Percentiles rank a stretch among this genome's conserved stretches.
Conservation (phyloP, 2,113 vertebrate genomes). For the chimpanzee (Pan troglodytes) region DNA sequence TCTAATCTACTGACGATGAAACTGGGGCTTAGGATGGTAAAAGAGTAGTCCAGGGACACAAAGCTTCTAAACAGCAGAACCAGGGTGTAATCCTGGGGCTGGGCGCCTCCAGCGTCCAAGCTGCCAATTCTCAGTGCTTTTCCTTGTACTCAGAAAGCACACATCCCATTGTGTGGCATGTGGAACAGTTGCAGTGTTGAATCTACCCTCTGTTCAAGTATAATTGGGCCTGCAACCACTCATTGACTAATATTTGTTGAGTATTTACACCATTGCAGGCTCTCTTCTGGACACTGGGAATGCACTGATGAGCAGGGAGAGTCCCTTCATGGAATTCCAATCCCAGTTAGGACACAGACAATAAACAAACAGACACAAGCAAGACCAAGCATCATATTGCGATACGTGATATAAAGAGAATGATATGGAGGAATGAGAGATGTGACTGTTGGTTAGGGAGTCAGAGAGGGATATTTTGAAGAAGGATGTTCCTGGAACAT, state of each 20-base stretch:
- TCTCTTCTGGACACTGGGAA: background rate
- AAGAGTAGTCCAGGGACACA: background rate
- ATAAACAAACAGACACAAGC: background rate
- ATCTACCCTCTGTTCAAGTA: rapidly evolving
- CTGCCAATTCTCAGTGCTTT: no score
- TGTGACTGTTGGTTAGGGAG: background rate
- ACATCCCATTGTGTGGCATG: rapidly evolving
- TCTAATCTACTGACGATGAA: background rate
- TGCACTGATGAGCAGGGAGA: background rate
- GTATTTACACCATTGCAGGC: rapidly evolving
- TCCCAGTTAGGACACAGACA: background rate
- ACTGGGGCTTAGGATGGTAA: background rate
- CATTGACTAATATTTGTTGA: rapidly evolving
- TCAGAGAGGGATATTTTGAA: background rate
- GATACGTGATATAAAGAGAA: background rate
- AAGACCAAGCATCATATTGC: background rate
- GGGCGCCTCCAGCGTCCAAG: background rate
- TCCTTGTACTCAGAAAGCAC: rapidly evolving
- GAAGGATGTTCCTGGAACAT: background rate
- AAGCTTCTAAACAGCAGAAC: background rate
- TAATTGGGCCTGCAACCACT: rapidly evolving
- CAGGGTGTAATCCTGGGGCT: background rate
- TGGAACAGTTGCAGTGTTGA: rapidly evolving
- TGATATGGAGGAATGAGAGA: background rate
- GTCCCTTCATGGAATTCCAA: background rate